Evolutionary conservation across 23 tunicate species (phyloP), one percentile per base, ranked within the genome.

Genomic region (Halocynthia aurantium): DNA sequence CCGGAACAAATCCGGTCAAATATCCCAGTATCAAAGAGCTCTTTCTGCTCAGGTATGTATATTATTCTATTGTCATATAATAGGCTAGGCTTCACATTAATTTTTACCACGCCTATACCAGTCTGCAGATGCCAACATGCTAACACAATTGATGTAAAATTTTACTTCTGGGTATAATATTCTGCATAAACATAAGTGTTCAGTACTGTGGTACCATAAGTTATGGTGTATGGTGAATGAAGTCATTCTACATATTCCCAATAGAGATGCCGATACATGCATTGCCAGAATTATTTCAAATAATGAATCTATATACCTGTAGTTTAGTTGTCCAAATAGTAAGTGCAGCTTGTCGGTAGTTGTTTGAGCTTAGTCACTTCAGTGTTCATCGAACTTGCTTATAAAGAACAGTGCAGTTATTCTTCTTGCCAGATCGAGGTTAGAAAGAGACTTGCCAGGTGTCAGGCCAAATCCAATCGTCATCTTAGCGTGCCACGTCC

Each of bases 11-110:
- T 84, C 95, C 12, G 99, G 81, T 22, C 94, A 94, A 50, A 69
- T 86, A 9, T 73, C 87, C 10, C 87, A 82, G 70, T 92, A 92
- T 74, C 98, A 92, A 63, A 77, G 82, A 17, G 98, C 98, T 60
- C 80, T 92, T 12, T 86, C 91, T 51, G 91, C 98, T 44, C 98
- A 92, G 92, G 91, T 91, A 40, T 70, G 78, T 31, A 31, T 4
- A 31, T 31, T 31, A 31, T 31, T 31, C 4, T 31, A 31, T 31
- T 31, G 44, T 31, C 44, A 31, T 31, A 0, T 0, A 31, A 31
- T 31, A 31, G 44, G 44, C 44, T 31, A 31, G 44, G 44, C 44
- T 31, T 31, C 44, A 31, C 44, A 31, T 31, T 31, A 31, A 31
- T 31, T 31, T 31, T 31, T 31, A 31, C 44, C 44, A 31, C 44